Percentiles rank a stretch among this genome's conserved stretches.
phyloP scores from a whole-genome alignment of 2,113 vertebrate genomes.

The Podiceps cristatus region DNA sequence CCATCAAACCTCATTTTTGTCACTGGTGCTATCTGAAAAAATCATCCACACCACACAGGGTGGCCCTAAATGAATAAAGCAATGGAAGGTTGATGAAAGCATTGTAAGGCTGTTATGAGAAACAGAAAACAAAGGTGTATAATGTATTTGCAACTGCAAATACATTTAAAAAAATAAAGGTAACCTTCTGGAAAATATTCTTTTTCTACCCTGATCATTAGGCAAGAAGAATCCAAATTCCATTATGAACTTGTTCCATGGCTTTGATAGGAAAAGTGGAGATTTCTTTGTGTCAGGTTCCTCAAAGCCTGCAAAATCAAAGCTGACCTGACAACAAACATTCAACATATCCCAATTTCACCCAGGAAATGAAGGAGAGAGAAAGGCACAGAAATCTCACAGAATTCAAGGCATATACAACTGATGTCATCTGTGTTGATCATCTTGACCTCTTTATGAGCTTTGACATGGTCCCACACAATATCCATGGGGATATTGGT shows the following conservation, averaged over 20 bases:
- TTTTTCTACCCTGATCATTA: background rate
- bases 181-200: background rate
- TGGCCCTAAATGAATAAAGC: background rate
- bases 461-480: background rate
- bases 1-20: background rate
- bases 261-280: background rate
- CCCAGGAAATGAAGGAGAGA: background rate
- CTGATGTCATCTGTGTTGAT: background rate
- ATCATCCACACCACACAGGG: background rate
- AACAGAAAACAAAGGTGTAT: background rate
- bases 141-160: background rate
- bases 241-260: too few species aligned
- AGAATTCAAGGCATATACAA: accelerated
- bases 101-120: background rate
- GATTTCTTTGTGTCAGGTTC: background rate
- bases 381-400: background rate
- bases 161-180: background rate
- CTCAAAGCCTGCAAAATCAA: background rate
- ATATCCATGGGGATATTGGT: background rate
- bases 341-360: background rate
- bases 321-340: background rate
- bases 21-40: background rate
- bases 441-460: background rate
- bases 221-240: background rate
- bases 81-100: background rate